phyloP scores from a whole-genome alignment of 2,113 vertebrate species.

The Ranitomeya imitator region DNA sequence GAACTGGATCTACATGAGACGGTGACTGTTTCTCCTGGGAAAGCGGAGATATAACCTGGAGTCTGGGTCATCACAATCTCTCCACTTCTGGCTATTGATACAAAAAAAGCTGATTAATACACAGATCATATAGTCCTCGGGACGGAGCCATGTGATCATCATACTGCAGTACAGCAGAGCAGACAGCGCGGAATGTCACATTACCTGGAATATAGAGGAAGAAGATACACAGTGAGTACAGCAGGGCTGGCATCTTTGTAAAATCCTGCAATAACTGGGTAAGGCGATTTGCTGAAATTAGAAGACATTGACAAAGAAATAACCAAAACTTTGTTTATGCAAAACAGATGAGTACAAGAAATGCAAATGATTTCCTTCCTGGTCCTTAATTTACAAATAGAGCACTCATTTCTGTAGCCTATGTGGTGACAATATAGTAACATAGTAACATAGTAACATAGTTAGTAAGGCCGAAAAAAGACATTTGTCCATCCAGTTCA shows the following conservation, averaged over 20 bases:
- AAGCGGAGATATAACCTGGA: conserved; percentile 18
- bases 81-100: conserved; percentile 15
- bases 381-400: too few relatives aligned
- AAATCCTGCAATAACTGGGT: too few relatives aligned
- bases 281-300: too few relatives aligned
- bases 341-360: background rate
- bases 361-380: too few relatives aligned
- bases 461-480: too few relatives aligned
- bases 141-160: background rate
- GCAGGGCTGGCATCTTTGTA: background rate
- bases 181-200: background rate
- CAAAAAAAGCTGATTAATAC: background rate
- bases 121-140: background rate
- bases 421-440: too few relatives aligned
- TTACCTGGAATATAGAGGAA: background rate
- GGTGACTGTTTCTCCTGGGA: background rate
- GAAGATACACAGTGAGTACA: background rate
- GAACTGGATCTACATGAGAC: conserved; percentile 32
- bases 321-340: background rate
- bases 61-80: conserved; percentile 32
- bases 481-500: too few relatives aligned
- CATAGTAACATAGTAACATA: too few relatives aligned
- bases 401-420: too few relatives aligned
- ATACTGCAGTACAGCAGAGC: background rate
- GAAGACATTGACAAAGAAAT: background rate